phyloP scores from a whole-genome alignment of 2,113 vertebrate species.

The Seriola aureovittata region DNA sequence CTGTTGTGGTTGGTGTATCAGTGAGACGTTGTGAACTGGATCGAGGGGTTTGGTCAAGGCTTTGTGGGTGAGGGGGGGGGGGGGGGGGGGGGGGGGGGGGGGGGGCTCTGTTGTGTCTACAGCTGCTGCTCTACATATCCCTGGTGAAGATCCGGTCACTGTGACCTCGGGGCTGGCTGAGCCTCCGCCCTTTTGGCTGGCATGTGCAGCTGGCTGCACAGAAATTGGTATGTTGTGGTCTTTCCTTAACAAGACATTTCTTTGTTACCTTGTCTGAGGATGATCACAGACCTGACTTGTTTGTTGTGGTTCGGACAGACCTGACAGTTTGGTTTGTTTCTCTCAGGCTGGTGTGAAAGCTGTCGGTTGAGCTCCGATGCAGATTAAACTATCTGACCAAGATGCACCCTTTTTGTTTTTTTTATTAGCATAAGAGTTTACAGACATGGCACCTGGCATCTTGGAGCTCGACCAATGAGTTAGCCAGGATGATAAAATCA shows the following conservation, averaged over 20 bases:
- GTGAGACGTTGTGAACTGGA: constrained; percentile 4
- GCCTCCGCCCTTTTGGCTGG: neutral
- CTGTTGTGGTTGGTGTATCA: too few species aligned
- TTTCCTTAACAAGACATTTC: neutral
- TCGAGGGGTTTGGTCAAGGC: neutral
- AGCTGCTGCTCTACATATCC: constrained; percentile 35
- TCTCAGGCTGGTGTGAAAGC: neutral
- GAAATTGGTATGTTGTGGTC: neutral
- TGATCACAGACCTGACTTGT: neutral
- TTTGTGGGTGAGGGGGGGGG: neutral
- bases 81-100: neutral
- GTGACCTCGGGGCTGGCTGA: neutral
- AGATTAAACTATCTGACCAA: too few species aligned
- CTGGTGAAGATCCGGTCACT: constrained; percentile 13
- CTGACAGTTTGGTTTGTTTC: neutral
- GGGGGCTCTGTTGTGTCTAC: constrained; percentile 45
- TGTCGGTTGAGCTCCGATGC: neutral
- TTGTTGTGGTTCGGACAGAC: neutral
- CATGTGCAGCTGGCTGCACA: neutral
- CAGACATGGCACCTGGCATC: too few species aligned
- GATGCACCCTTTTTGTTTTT: too few species aligned
- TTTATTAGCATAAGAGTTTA: too few species aligned
- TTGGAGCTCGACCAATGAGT: too few species aligned
- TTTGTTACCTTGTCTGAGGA: neutral
- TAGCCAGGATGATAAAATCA: too few species aligned